Conservation (phyloP, 1,140 invertebrate genomes). For the Dufourea novaeangliae region DNA sequence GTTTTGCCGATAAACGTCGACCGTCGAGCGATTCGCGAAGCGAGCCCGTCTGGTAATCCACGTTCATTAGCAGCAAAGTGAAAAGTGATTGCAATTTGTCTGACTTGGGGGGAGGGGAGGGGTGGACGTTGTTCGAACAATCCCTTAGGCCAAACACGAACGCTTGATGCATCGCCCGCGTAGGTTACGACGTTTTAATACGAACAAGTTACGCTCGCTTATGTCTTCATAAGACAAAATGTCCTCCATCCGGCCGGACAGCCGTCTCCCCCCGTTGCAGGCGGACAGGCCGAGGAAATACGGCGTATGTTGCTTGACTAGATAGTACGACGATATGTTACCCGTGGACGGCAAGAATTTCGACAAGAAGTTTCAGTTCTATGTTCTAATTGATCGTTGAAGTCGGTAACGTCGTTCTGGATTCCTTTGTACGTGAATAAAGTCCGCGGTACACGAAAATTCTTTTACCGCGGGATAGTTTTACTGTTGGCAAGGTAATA, state of each 20-base stretch:
- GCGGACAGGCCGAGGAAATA: constrained; percentile 30
- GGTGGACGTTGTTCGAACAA: constrained; percentile 34
- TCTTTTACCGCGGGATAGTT: too few species aligned
- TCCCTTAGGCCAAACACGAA: constrained; percentile 35
- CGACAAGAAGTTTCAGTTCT: not conserved
- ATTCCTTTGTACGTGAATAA: too few species aligned
- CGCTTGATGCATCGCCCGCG: constrained; percentile 53
- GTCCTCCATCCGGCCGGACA: constrained; percentile 20
- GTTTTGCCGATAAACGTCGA: constrained; percentile 31
- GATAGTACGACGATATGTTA: not conserved
- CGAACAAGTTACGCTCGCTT: constrained; percentile 54
- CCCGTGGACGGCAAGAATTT: not conserved
- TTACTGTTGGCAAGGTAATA: too few species aligned
- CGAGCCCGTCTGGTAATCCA: constrained; percentile 30
- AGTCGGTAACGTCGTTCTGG: not conserved
- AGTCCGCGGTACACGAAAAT: not conserved
- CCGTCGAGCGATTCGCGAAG: not conserved
- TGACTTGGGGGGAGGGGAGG: too few species aligned
- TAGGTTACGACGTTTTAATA: constrained; percentile 63
- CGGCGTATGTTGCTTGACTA: not conserved
- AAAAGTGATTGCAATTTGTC: constrained; percentile 61
- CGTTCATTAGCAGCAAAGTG: constrained; percentile 48
- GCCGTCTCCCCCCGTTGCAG: not conserved
- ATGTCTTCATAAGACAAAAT: constrained; percentile 60
- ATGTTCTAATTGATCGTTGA: not conserved